A percentile compares a stretch with the other conserved stretches of the same genome.
Conservation (phyloP, 2,797 vertebrate species). For the Myoxocephalus aenaeus region DNA sequence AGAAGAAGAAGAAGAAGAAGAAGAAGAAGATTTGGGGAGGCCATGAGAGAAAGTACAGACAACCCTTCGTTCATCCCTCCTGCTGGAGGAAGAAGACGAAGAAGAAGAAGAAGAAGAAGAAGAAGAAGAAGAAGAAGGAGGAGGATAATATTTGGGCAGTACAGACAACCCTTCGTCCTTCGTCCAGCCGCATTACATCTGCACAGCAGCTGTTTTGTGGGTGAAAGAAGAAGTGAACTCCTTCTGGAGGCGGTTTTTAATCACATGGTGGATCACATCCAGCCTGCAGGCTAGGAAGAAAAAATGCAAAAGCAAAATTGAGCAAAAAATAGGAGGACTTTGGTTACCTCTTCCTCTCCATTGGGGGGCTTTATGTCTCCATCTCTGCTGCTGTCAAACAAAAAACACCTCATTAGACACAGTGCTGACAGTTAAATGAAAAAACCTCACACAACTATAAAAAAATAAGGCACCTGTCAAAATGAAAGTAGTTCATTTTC, state of each 20-base stretch:
- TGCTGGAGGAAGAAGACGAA: too few relatives aligned
- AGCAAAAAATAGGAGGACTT: background rate
- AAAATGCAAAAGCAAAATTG: background rate
- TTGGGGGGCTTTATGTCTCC: constrained; percentile 47
- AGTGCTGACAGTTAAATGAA: background rate
- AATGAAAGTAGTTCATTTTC: background rate
- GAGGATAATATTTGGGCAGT: too few relatives aligned
- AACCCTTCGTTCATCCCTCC: too few relatives aligned
- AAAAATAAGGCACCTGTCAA: background rate
- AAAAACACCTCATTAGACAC: background rate
- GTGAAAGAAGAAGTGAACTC: constrained; percentile 56
- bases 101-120: too few relatives aligned
- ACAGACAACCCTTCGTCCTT: background rate
- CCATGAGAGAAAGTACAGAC: too few relatives aligned
- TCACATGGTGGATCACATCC: constrained; percentile 61
- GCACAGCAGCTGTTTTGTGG: constrained; percentile 59
- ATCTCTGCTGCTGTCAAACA: constrained; percentile 32
- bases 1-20: too few relatives aligned
- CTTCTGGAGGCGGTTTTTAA: constrained; percentile 40
- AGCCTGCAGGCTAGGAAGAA: background rate
- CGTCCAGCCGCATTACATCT: background rate
- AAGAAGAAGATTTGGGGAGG: too few relatives aligned
- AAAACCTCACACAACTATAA: background rate
- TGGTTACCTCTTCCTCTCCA: constrained; percentile 76
- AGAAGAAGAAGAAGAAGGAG: too few relatives aligned